Base-by-base conservation (phyloP, 1,140 invertebrate genomes). In the Solen grandis region DNA sequence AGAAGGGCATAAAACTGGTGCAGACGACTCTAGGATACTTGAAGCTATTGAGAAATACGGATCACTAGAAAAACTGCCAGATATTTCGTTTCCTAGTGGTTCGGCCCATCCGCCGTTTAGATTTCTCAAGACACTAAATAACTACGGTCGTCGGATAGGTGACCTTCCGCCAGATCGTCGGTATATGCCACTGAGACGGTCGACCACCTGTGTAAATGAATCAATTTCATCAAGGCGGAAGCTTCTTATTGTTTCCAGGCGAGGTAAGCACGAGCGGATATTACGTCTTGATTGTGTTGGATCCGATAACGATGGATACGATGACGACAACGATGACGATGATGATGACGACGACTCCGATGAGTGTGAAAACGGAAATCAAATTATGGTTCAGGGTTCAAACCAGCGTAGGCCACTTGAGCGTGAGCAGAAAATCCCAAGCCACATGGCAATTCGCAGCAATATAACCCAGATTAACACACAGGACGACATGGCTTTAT, bases 1-100 rank as follows among this genome's bases (percentile, higher is more conserved):
- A 10, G 31, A 41, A 80, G 60, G 35, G 36, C 22, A 5, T 29
- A 35, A 57, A 59, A 50, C 62, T 1, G 29, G 2, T n/a, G n/a
- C 36, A 14, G 77, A 73, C 60, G 63, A 72, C 25, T 62, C 54
- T 4, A 62, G 50, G n/a, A 65, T 80, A 19, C 59, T 80, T 22
- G 68, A 80, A 73, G 46, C 68, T 54, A 72, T 80, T 59, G 57
- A 80, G 27, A 80, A 65, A 62, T 72, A 52, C 35, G 77, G 77
- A 36, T 73, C 77, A 10, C 31, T 80, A 38, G 77, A 80, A 63
- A 72, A 65, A 25, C 55, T 80, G 16, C 77, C 77, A 25, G 77
- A 80, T 72, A 72, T 80, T 0, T 14, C 14, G 16, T 22, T 4
- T 60, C 14, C 27, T 16, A 29, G 29, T 19, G 41, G 41, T 10